These are phyloP conservation scores for Serripes groenlandicus DNA, from an alignment of 2,888 invertebrate genomes.

Conservation along the genomic window DNA sequence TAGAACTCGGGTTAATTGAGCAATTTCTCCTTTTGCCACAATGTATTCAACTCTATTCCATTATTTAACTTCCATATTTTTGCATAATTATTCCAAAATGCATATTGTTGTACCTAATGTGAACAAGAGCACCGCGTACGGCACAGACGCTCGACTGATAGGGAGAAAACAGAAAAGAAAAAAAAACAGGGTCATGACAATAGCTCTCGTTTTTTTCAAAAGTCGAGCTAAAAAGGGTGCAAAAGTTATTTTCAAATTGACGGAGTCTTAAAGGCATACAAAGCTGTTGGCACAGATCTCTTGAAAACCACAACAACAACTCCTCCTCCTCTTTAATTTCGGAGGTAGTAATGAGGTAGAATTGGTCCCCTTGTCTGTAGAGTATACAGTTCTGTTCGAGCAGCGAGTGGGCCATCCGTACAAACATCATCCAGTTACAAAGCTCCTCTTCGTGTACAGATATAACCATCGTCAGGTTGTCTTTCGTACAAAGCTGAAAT, in stretches of 20 bases:
- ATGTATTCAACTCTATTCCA: too few relatives aligned
- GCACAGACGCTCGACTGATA: too few relatives aligned
- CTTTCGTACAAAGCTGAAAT: slow-evolving; percentile 64
- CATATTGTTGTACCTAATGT: too few relatives aligned
- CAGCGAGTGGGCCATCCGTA: slow-evolving; percentile 89
- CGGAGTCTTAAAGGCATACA: too few relatives aligned
- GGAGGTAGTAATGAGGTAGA: slow-evolving; percentile 80
- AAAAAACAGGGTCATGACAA: too few relatives aligned
- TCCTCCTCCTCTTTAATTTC: slow-evolving; percentile 90
- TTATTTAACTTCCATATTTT: too few relatives aligned
- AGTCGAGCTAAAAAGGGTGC: neutral
- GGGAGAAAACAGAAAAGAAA: too few relatives aligned
- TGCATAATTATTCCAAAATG: too few relatives aligned
- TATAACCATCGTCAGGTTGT: slow-evolving; percentile 53
- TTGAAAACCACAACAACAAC: slow-evolving; percentile 91
- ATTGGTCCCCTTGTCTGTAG: slow-evolving; percentile 88
- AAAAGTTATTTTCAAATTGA: too few relatives aligned
- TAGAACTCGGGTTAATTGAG: neutral
- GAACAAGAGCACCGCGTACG: too few relatives aligned
- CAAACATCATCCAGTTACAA: slow-evolving; percentile 94
- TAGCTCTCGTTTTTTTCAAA: too few relatives aligned
- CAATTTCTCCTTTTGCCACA: neutral
- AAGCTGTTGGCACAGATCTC: slow-evolving; percentile 88
- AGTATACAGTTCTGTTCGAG: slow-evolving; percentile 91
- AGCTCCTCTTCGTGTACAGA: slow-evolving; percentile 76